These are phyloP conservation scores for Pseudopodoces humilis DNA, from an alignment of 2,113 vertebrate species.

Conservation along the genomic window DNA sequence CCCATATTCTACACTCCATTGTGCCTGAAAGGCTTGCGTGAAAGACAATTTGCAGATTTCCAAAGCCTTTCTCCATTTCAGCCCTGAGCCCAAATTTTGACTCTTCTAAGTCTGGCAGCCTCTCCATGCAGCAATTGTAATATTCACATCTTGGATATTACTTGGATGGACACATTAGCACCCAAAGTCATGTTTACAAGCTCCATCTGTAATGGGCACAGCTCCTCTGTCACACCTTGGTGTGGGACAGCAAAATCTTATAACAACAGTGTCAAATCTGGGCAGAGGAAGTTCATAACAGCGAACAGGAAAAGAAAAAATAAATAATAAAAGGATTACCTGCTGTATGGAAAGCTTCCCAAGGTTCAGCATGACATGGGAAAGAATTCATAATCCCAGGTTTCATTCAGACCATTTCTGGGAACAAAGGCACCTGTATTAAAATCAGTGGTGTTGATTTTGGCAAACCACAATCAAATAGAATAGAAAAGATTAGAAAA, in stretches of 20 bases:
- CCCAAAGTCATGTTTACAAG: background rate
- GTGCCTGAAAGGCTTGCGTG: background rate
- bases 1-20: background rate
- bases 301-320: background rate
- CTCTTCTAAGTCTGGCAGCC: background rate
- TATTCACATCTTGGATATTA: background rate
- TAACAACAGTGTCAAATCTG: background rate
- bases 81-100: background rate
- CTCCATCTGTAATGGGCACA: background rate
- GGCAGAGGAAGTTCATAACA: background rate
- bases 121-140: background rate
- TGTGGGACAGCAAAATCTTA: background rate
- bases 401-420: constrained; percentile 14
- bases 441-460: constrained; percentile 12
- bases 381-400: constrained; percentile 15
- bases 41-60: background rate
- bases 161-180: background rate
- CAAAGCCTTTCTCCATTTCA: background rate
- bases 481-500: background rate
- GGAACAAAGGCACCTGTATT: constrained; percentile 49
- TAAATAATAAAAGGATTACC: background rate
- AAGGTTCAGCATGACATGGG: background rate
- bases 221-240: background rate
- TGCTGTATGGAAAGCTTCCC: background rate
- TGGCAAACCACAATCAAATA: background rate